These are phyloP conservation scores for Drosophila orosa DNA, from an alignment of 1,140 invertebrate species.

Conservation along the genomic window DNA sequence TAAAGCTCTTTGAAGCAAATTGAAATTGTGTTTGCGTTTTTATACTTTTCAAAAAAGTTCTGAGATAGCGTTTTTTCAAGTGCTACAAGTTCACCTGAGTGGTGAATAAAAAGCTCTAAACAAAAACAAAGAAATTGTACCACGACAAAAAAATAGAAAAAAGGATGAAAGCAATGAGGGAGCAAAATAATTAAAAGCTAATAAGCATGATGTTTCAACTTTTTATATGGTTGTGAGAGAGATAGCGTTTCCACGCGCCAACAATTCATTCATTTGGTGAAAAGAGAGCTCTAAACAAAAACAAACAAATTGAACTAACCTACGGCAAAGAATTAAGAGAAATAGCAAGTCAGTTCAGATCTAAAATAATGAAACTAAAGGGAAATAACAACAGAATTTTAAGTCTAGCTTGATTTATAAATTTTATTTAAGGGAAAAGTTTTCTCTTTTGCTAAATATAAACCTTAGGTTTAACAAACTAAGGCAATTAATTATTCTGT, in stretches of 20 bases:
- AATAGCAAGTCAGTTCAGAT: not conserved
- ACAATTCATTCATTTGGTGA: not conserved
- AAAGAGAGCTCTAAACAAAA: not conserved
- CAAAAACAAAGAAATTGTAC: not conserved
- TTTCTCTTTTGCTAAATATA: not conserved
- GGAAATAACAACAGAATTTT: not conserved
- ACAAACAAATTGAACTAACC: not conserved
- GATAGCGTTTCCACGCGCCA: constrained; percentile 1
- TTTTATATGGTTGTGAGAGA: not conserved
- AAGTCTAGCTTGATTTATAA: not conserved
- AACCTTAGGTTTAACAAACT: not conserved
- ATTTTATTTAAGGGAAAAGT: not conserved
- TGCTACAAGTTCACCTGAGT: constrained; percentile 1
- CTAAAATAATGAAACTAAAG: not conserved
- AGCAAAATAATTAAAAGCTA: not conserved
- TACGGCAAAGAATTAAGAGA: not conserved
- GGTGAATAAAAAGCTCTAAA: not conserved
- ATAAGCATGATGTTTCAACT: not conserved
- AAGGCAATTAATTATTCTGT: not conserved
- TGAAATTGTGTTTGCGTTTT: constrained; percentile 14
- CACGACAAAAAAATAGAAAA: not conserved
- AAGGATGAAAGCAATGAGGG: not conserved
- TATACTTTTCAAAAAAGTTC: constrained; percentile 28
- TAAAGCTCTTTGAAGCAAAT: constrained; percentile 20
- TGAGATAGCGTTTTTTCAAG: constrained; percentile 11